phyloP scores from a whole-genome alignment of 2,888 invertebrate genomes.

The Andricus quercusramuli region DNA sequence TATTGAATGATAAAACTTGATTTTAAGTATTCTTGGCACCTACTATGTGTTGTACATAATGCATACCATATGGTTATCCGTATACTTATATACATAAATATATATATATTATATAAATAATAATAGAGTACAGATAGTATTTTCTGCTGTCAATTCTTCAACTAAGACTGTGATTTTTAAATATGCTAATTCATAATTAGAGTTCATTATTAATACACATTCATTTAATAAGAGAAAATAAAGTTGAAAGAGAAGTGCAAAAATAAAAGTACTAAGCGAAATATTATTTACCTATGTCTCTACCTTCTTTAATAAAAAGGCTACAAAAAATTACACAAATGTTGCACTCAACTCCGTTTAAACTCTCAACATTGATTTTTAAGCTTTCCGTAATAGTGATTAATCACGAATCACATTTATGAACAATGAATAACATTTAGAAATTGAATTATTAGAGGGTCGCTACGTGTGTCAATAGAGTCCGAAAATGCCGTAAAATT shows the following conservation, averaged over 20 bases:
- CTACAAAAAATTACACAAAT: not conserved
- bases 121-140: slow-evolving; percentile 77
- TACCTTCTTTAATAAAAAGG: not conserved
- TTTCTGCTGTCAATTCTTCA: slow-evolving; percentile 79
- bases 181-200: slow-evolving; percentile 76
- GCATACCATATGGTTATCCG: not conserved
- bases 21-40: slow-evolving; percentile 4
- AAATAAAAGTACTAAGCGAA: slow-evolving; percentile 16
- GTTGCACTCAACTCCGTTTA: no score
- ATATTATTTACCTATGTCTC: slow-evolving; percentile 13
- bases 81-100: slow-evolving; percentile 44
- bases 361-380: no score
- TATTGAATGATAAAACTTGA: not conserved
- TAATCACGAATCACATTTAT: not conserved
- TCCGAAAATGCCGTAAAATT: not conserved
- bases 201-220: slow-evolving; percentile 73
- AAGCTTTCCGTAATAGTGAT: no score
- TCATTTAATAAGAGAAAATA: slow-evolving; percentile 75
- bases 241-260: slow-evolving; percentile 55
- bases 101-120: slow-evolving; percentile 62
- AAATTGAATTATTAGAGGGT: no score
- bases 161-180: slow-evolving; percentile 79
- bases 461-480: not conserved
- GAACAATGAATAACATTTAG: not conserved
- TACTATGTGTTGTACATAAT: slow-evolving; percentile 3